Evolutionary conservation across 2,888 invertebrate genomes (phyloP).

Genomic region (Eristalis arbustorum): DNA sequence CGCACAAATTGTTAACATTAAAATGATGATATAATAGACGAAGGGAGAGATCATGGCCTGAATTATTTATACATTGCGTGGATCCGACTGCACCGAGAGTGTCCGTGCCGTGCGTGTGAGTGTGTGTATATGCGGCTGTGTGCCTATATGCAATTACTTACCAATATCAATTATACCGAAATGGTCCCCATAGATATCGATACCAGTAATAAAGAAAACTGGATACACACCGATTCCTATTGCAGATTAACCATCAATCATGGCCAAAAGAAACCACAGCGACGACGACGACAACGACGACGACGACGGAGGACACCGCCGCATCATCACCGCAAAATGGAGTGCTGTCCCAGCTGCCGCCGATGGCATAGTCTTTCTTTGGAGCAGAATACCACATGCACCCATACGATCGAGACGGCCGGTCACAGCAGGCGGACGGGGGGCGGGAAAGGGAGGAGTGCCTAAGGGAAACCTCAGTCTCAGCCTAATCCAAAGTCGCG

Average conservation of each 20-base stretch:
- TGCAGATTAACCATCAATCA: constrained; percentile 70
- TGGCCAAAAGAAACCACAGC: constrained; percentile 48
- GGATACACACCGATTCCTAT: constrained; percentile 66
- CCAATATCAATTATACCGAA: constrained; percentile 70
- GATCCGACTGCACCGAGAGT: neutral
- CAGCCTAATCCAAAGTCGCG: neutral
- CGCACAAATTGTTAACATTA: constrained; percentile 70
- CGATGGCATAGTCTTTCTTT: constrained; percentile 25
- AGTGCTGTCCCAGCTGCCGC: constrained; percentile 21
- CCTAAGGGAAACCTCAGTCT: constrained; percentile 18
- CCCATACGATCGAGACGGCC: neutral
- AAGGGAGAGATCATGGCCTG: constrained; percentile 64
- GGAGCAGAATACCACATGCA: constrained; percentile 43
- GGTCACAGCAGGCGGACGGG: neutral
- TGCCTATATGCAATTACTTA: constrained; percentile 66
- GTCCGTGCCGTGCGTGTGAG: neutral
- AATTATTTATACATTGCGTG: constrained; percentile 65
- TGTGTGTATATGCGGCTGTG: constrained; percentile 9
- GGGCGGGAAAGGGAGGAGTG: neutral
- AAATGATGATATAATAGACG: constrained; percentile 69
- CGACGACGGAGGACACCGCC: constrained; percentile 32
- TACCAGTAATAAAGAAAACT: constrained; percentile 69
- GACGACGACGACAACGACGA: constrained; percentile 12
- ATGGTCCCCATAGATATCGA: constrained; percentile 66
- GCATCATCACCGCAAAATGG: constrained; percentile 26